Conservation (phyloP, 2,888 invertebrate genomes). For the Ophraella communa region DNA sequence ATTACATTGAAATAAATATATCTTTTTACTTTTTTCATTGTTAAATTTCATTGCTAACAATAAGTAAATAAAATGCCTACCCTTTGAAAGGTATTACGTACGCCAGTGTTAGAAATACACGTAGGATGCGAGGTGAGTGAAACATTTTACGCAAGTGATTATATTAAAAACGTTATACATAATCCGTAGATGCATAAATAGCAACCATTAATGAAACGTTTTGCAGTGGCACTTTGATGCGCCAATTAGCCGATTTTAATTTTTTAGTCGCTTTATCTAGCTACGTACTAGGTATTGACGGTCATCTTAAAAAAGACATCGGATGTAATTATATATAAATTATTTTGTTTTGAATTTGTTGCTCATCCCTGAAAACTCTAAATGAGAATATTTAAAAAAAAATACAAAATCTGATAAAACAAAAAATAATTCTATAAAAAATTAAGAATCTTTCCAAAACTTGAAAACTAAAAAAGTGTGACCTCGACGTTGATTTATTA, state of each 20-base stretch:
- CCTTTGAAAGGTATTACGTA: background rate
- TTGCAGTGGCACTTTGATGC: constrained; percentile 24
- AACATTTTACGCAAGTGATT: constrained; percentile 28
- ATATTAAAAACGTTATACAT: constrained; percentile 29
- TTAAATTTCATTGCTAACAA: no score
- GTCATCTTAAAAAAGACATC: background rate
- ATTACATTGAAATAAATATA: no score
- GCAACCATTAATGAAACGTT: constrained; percentile 29
- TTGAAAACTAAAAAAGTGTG: no score
- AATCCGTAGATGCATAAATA: constrained; percentile 29
- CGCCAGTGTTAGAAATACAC: background rate
- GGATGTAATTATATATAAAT: background rate
- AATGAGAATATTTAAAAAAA: no score
- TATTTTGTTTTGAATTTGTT: background rate
- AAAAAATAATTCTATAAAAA: no score
- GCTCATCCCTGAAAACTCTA: no score
- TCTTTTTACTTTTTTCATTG: no score
- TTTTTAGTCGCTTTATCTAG: constrained; percentile 14
- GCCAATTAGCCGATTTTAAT: constrained; percentile 23
- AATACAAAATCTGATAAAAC: no score
- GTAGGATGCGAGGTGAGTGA: constrained; percentile 25
- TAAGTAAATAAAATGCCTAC: no score
- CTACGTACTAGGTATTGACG: background rate
- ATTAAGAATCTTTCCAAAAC: no score
- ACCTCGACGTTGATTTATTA: no score